These are phyloP conservation scores for Cichlasoma orientale DNA, from an alignment of 2,797 vertebrate genomes.

Conservation along the genomic window DNA sequence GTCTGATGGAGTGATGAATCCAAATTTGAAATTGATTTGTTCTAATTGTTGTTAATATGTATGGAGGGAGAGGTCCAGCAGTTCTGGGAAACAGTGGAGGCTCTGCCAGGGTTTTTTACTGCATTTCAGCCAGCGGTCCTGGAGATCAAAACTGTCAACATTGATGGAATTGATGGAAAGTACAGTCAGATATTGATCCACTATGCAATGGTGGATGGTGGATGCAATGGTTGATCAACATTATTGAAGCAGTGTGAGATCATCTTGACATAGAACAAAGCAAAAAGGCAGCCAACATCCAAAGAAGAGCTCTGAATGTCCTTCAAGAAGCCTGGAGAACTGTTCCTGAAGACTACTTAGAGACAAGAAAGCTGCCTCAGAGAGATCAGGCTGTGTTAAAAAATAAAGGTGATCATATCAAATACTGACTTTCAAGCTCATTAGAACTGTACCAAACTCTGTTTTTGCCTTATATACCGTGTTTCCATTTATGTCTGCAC, in stretches of 20 bases:
- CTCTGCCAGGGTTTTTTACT: too few relatives aligned
- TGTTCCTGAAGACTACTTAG: background rate
- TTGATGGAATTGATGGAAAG: too few relatives aligned
- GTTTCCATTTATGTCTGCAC: background rate
- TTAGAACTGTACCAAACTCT: background rate
- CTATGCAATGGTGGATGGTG: too few relatives aligned
- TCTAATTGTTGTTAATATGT: too few relatives aligned
- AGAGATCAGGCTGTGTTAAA: background rate
- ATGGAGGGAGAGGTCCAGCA: too few relatives aligned
- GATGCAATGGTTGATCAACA: background rate
- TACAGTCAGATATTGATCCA: too few relatives aligned
- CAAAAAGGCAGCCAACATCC: background rate
- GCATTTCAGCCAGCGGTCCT: too few relatives aligned
- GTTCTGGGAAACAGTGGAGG: too few relatives aligned
- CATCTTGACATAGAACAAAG: background rate
- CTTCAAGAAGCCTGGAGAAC: background rate
- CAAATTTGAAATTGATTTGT: too few relatives aligned
- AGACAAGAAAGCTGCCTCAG: background rate
- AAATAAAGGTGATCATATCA: background rate
- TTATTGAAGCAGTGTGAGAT: background rate
- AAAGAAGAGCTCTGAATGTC: background rate
- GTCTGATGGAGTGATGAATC: too few relatives aligned
- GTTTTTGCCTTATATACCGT: background rate
- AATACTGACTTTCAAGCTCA: background rate
- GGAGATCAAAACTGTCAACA: too few relatives aligned